Percentiles rank a stretch among this genome's conserved stretches.
phyloP scores from a whole-genome alignment of 2,797 vertebrate genomes.

The Micropoecilia bifurca region DNA sequence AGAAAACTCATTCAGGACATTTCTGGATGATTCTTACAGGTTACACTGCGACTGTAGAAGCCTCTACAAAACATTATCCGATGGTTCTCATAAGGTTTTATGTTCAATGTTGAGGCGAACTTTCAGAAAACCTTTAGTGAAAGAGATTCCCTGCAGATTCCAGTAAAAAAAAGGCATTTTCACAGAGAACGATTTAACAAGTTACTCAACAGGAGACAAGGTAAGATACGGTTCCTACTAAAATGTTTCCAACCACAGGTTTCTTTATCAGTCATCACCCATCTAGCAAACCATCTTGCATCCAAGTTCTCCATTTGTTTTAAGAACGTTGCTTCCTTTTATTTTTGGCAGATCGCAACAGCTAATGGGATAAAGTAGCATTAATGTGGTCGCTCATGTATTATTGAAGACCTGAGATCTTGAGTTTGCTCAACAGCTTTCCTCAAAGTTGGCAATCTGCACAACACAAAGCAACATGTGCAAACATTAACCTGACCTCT shows the following conservation, averaged over 20 bases:
- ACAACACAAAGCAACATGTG: background rate
- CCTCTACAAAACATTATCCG: background rate
- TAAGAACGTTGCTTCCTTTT: background rate
- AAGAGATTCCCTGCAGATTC: no score
- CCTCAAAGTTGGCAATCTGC: background rate
- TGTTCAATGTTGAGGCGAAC: background rate
- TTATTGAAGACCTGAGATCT: background rate
- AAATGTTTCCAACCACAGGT: background rate
- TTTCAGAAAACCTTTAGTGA: background rate
- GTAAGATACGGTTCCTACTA: no score
- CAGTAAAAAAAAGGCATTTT: background rate
- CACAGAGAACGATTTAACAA: background rate
- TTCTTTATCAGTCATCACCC: background rate
- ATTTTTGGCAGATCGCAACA: background rate
- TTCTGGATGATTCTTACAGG: background rate
- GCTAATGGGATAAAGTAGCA: background rate
- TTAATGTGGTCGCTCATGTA: background rate
- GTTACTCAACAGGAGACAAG: background rate
- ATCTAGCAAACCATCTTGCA: background rate
- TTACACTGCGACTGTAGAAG: background rate
- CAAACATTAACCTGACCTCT: background rate
- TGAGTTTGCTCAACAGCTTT: constrained; percentile 3
- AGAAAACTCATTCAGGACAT: background rate
- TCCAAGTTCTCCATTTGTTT: background rate
- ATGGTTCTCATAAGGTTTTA: background rate